Percentiles rank a stretch among this genome's conserved stretches.
These are phyloP conservation scores for Sebastiscus albofasciatus DNA, from an alignment of 2,797 vertebrate species.

Conservation along the genomic window DNA sequence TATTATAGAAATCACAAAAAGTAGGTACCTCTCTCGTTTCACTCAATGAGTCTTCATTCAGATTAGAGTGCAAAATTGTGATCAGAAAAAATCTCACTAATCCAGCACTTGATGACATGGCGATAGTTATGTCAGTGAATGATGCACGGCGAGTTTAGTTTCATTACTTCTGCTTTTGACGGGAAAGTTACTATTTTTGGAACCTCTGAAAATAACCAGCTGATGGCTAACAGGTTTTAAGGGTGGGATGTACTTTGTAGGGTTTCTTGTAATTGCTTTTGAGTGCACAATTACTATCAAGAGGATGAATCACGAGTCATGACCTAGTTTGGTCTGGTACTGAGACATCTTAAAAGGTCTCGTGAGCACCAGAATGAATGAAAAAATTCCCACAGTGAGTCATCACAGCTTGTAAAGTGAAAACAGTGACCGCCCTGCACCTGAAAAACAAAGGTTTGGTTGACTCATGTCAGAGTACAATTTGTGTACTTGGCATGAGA, in stretches of 20 bases:
- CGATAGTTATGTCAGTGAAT: not conserved
- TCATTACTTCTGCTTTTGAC: not conserved
- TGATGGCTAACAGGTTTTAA: not conserved
- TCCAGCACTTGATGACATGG: not conserved
- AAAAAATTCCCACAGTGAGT: slow-evolving; percentile 47
- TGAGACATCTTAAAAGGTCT: slow-evolving; percentile 9
- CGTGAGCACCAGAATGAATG: not conserved
- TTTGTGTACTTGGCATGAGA: not conserved
- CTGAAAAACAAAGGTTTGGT: not conserved
- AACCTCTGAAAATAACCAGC: not conserved
- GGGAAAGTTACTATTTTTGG: not conserved
- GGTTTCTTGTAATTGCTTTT: slow-evolving; percentile 23
- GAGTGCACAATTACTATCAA: slow-evolving; percentile 10
- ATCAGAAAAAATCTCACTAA: not conserved
- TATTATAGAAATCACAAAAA: not conserved
- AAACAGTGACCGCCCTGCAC: not conserved
- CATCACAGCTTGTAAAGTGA: not conserved
- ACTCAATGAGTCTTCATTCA: not conserved
- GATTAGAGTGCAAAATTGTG: not conserved
- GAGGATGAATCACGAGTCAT: slow-evolving; percentile 26
- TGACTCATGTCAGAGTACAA: not conserved
- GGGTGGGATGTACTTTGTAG: not conserved
- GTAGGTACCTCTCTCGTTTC: not conserved
- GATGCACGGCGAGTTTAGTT: not conserved
- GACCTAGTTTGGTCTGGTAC: slow-evolving; percentile 14